phyloP scores from a whole-genome alignment of 92 coral and sea anemone species.

The Heteractis magnifica region DNA sequence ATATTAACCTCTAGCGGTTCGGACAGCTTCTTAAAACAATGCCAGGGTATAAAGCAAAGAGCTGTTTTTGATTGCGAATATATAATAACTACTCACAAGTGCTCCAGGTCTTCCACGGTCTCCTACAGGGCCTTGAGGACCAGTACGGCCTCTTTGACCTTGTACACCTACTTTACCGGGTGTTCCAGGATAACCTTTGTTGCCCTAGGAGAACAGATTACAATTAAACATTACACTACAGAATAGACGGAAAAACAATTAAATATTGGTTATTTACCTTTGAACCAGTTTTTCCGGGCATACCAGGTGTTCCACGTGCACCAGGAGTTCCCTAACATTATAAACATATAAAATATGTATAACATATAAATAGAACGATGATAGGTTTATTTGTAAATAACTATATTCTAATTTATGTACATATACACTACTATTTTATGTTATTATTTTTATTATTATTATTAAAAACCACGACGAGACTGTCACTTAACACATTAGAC shows the following conservation, averaged over 20 bases:
- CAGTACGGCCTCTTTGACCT: constrained; percentile 61
- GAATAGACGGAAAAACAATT: too few species aligned
- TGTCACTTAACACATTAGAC: background rate
- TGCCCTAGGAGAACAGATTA: constrained; percentile 14
- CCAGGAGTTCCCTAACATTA: constrained; percentile 64
- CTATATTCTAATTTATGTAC: too few species aligned
- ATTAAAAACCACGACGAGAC: too few species aligned
- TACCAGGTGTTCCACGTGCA: constrained; percentile 58
- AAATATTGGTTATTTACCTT: constrained; percentile 14
- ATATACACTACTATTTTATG: too few species aligned
- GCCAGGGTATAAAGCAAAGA: too few species aligned
- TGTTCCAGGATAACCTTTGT: constrained; percentile 28
- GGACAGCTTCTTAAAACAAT: too few species aligned
- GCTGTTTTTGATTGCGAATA: too few species aligned
- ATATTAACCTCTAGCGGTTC: too few species aligned
- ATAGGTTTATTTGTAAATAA: too few species aligned
- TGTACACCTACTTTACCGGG: constrained; percentile 22
- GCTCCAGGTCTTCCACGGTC: constrained; percentile 50
- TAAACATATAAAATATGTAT: too few species aligned
- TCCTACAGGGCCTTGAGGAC: constrained; percentile 54
- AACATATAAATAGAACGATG: too few species aligned
- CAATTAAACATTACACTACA: background rate
- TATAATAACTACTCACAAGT: constrained; percentile 10
- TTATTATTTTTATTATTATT: too few species aligned
- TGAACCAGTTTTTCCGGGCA: constrained; percentile 52